Base-by-base conservation (phyloP, 2,797 vertebrate species). In the Sorex maritimensis region DNA sequence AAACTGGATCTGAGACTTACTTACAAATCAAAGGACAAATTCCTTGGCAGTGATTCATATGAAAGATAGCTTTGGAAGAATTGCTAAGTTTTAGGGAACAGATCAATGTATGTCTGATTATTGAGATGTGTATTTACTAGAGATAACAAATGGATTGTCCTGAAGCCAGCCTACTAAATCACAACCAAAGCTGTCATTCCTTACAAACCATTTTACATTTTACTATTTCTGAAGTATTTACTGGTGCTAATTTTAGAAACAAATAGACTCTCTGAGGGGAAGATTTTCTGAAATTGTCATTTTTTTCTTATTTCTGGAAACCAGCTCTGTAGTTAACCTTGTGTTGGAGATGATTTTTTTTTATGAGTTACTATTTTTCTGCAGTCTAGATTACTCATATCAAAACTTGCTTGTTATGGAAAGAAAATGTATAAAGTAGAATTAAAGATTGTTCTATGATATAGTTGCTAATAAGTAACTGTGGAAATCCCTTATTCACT, bases 371-470 rank as follows among this genome's bases (percentile, higher is more conserved):
- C 19, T 44, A 12, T 75, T 93, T 96, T n/a, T 55, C 38, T 84
- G 1, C 7, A 73, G 38, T 81, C 13, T 30, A 55, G 24, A 95
- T 81, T 90, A 86, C 44, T 86, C 85, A 79, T 26, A 17, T 91
- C 68, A 34, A 78, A 87, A 89, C 23, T 14, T 58, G 21, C 77
- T 91, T 94, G 58, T 65, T 86, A 72, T 90, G 89, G 74, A 93
- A 92, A 91, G 78, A 87, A 91, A 82, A 63, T 80, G 24, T 88
- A 78, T 88, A 81, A 92, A 84, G 38, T 95, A 73, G 46, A 93
- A 67, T 85, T 23, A 89, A 88, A 81, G 49, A 21, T 21, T 49
- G 1, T 81, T 83, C 90, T 81, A 73, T 49, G 24, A 82, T 88
- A 26, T 72, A 30, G 55, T 46, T 90, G 23, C 78, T 94, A 82